These are phyloP conservation scores for Malacosoma neustria DNA, from an alignment of 2,888 invertebrate genomes.

Conservation along the genomic window DNA sequence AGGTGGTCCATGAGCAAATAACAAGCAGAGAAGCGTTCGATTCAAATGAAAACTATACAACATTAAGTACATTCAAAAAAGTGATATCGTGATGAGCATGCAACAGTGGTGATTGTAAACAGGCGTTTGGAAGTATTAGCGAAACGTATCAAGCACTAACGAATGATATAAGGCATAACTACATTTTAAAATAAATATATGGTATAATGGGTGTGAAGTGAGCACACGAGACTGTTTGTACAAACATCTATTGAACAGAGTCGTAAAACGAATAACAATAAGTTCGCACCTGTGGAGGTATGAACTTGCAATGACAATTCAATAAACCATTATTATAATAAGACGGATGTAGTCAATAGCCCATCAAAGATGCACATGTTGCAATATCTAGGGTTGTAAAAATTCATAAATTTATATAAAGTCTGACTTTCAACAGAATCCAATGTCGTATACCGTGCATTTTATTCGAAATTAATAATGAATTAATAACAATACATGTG, in stretches of 20 bases:
- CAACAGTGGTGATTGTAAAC: constrained; percentile 1
- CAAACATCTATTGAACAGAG: constrained; percentile 24
- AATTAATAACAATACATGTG: too few relatives aligned
- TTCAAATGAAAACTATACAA: too few relatives aligned
- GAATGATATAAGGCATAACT: constrained; percentile 6
- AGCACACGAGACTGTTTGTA: constrained; percentile 61
- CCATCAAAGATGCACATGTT: neutral
- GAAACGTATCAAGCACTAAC: neutral
- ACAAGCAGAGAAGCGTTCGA: constrained; percentile 20
- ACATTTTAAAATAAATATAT: constrained; percentile 4
- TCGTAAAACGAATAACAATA: constrained; percentile 20
- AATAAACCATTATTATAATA: neutral
- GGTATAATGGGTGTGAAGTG: constrained; percentile 10
- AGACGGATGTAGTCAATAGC: neutral
- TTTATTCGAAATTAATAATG: too few relatives aligned
- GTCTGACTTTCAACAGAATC: too few relatives aligned
- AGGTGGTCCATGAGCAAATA: too few relatives aligned
- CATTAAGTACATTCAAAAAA: too few relatives aligned
- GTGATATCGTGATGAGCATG: constrained; percentile 1
- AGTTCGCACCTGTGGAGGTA: constrained; percentile 16
- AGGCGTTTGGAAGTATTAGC: neutral
- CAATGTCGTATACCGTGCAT: too few relatives aligned
- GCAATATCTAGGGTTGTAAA: neutral
- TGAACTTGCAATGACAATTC: constrained; percentile 4
- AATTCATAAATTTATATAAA: too few relatives aligned